Base-by-base conservation (phyloP, 2,797 vertebrate species). In the Coluber constrictor region DNA sequence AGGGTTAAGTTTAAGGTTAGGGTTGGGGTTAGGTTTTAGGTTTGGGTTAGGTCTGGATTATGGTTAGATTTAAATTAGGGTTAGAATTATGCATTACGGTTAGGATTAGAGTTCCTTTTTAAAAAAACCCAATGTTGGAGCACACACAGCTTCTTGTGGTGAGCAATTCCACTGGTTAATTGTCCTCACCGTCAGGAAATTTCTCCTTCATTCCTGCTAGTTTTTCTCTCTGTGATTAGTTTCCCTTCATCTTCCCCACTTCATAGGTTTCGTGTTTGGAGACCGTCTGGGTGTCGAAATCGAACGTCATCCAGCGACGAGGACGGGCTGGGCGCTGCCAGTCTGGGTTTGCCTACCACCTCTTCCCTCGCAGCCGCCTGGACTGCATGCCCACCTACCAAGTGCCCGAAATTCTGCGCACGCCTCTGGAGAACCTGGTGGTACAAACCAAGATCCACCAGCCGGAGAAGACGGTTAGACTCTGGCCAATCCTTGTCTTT, bases 361-460 rank as follows among this genome's bases (percentile, higher is more conserved):
- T 99, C 91, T 99, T 99, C 96, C 98, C 98, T 1, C 97, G 97
- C 66, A 95, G 97, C 94, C 98, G 98, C 87, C 97, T 99, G 93
- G 98, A 99, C 51, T 96, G 98, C 60, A 98, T 99, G 99, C 96
- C 96, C 0, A 96, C 95, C 0, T 99, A 99, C 95, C 98, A 99
- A 88, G 97, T 99, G 66, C 99, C 99, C 0, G 99, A 99, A 97
- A 99, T 99, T 96, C 98, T 99, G n/a, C 98, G 99, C 86, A 99
- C 98, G 0, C 99, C 99, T 0, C 97, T 99, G 13, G 99, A 99
- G 98, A 99, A 98, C 97, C 97, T 99, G 95, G 98, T 99, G 91
- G 93, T 99, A 27, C 99, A 99, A 96, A 98, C 98, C 93, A 99
- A 99, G 97, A 98, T 99, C 95, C 99, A 99, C 97, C 98, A 98